Percentiles rank a stretch among this genome's conserved stretches.
phyloP scores from a whole-genome alignment of 2,797 vertebrate species.

The Dromococcyx pavoninus region DNA sequence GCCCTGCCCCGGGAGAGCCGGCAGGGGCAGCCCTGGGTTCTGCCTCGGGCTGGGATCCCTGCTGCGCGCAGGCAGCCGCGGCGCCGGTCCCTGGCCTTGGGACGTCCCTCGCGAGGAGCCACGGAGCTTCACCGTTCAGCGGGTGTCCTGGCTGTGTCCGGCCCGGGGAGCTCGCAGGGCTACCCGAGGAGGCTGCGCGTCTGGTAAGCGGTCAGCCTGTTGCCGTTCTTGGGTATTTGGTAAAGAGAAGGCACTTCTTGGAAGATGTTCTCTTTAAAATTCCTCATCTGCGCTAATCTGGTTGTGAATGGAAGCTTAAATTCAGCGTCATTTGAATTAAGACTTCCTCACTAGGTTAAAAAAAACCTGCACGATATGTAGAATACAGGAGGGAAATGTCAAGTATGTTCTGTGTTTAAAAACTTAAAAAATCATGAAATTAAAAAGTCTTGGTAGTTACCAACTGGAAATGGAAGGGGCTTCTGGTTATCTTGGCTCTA shows the following conservation, averaged over 20 bases:
- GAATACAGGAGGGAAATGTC: background rate
- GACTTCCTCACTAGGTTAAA: background rate
- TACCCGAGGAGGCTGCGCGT: background rate
- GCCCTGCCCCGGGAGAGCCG: no score
- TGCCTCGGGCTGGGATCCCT: no score
- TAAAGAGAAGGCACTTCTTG: rapidly evolving
- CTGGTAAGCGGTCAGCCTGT: background rate
- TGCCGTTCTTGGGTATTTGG: rapidly evolving
- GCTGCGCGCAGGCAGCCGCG: no score
- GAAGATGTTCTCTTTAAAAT: rapidly evolving
- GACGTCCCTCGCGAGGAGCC: no score
- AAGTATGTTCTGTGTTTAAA: background rate
- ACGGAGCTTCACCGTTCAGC: no score
- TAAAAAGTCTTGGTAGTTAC: background rate
- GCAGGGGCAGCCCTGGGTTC: no score
- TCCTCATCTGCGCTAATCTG: rapidly evolving
- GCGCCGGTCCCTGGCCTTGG: no score
- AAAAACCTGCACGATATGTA: rapidly evolving
- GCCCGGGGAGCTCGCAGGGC: rapidly evolving
- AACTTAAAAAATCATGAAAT: background rate
- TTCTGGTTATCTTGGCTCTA: background rate
- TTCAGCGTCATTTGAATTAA: background rate
- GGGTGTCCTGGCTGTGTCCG: no score
- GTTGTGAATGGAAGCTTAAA: background rate
- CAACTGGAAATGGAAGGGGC: background rate